phyloP scores from a whole-genome alignment of 1,140 invertebrate genomes.

The Camponotus floridanus region DNA sequence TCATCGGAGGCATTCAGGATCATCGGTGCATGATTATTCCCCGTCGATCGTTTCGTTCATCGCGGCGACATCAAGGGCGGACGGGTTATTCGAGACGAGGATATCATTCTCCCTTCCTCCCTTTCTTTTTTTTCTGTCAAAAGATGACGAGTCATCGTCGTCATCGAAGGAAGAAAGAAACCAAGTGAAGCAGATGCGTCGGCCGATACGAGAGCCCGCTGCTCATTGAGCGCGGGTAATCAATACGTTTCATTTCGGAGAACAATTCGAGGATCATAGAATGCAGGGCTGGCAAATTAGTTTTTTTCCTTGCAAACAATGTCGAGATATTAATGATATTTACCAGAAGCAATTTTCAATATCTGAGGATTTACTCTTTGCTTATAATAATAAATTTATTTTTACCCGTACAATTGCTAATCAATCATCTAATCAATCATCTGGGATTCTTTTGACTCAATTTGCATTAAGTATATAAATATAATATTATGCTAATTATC shows the following conservation, averaged over 20 bases:
- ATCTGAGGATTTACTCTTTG: no score
- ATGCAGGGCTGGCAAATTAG: conserved; percentile 30
- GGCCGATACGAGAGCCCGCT: conserved; percentile 60
- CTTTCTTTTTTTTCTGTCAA: conserved; percentile 64
- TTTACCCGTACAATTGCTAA: no score
- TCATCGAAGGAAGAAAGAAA: conserved; percentile 64
- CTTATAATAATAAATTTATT: no score
- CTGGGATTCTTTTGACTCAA: no score
- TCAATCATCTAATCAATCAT: no score
- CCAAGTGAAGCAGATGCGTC: conserved; percentile 70
- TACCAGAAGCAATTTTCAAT: not conserved
- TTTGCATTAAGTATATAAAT: no score
- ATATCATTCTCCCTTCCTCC: conserved; percentile 47
- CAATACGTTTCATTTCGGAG: conserved; percentile 77
- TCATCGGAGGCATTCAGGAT: conserved; percentile 75
- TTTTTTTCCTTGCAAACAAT: conserved; percentile 11
- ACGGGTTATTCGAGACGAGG: conserved; percentile 62
- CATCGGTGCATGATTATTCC: conserved; percentile 76
- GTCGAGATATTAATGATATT: not conserved
- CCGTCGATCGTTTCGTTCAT: conserved; percentile 72
- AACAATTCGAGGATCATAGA: conserved; percentile 70
- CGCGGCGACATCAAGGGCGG: conserved; percentile 79
- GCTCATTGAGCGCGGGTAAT: conserved; percentile 73
- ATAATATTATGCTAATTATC: no score
- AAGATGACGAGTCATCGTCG: conserved; percentile 76